These are phyloP conservation scores for Malthinus seriepunctatus DNA, from an alignment of 2,888 invertebrate genomes.

Conservation along the genomic window DNA sequence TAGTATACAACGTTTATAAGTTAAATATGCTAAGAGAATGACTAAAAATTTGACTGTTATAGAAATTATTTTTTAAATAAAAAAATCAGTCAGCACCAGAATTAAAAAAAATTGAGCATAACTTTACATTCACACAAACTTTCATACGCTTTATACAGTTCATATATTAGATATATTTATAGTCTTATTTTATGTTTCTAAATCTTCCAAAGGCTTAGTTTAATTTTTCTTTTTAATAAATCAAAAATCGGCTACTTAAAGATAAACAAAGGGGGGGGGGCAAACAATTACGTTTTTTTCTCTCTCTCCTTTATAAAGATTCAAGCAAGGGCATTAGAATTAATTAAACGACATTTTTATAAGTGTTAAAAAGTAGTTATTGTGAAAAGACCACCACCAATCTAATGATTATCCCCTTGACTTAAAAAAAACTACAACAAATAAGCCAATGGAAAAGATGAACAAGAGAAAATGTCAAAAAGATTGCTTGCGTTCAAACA, in stretches of 20 bases:
- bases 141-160: slow-evolving; percentile 55
- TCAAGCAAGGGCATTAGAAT: slow-evolving; percentile 39
- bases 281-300: slow-evolving; percentile 26
- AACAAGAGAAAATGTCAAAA: slow-evolving; percentile 36
- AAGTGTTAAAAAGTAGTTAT: slow-evolving; percentile 27
- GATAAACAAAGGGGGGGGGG: too few relatives aligned
- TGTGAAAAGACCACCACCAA: slow-evolving; percentile 48
- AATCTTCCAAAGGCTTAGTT: slow-evolving; percentile 53
- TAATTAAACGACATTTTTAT: slow-evolving; percentile 35
- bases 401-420: slow-evolving; percentile 46
- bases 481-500: slow-evolving; percentile 6
- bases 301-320: slow-evolving; percentile 9
- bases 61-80: slow-evolving; percentile 38
- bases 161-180: slow-evolving; percentile 44
- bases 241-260: slow-evolving; percentile 4
- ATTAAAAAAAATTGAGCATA: slow-evolving; percentile 30
- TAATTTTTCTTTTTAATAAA: background rate
- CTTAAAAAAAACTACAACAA: slow-evolving; percentile 38
- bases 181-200: slow-evolving; percentile 41
- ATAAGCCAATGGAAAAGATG: slow-evolving; percentile 55
- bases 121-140: slow-evolving; percentile 43
- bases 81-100: slow-evolving; percentile 54
- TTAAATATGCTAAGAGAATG: slow-evolving; percentile 44
- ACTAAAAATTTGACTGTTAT: slow-evolving; percentile 53
- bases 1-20: slow-evolving; percentile 9